phyloP scores from a whole-genome alignment of 2,113 vertebrate genomes.

The Tragelaphus imberbis region DNA sequence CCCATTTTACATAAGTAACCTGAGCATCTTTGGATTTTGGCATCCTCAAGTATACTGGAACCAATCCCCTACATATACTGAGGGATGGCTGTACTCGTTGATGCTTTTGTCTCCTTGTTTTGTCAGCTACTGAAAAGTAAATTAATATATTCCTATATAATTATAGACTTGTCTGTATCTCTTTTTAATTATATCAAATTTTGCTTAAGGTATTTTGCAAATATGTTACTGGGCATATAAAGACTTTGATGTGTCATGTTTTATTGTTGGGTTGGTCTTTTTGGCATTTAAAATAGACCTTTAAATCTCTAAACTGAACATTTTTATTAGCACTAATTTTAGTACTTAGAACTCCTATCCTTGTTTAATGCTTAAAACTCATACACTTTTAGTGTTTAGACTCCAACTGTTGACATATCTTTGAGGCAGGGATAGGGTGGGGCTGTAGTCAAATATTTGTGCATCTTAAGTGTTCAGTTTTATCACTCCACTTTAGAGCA shows the following conservation, averaged over 20 bases:
- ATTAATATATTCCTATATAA: background rate
- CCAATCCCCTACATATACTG: too few relatives aligned
- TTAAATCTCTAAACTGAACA: background rate
- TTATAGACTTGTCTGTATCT: background rate
- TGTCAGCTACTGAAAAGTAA: background rate
- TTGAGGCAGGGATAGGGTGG: rapidly evolving
- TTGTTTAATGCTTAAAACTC: background rate
- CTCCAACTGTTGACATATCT: background rate
- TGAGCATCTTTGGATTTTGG: background rate
- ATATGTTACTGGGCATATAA: rapidly evolving
- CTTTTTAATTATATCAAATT: background rate
- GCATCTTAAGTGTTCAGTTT: background rate
- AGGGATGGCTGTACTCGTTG: background rate
- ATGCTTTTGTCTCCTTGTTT: background rate
- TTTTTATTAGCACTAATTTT: background rate
- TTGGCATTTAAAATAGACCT: background rate
- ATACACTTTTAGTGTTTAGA: background rate
- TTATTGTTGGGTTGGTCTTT: background rate
- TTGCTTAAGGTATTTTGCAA: background rate
- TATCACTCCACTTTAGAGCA: background rate
- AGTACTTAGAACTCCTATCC: background rate
- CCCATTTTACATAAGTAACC: background rate
- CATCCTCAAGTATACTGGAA: background rate
- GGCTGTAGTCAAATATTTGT: background rate
- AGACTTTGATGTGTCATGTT: background rate